Evolutionary conservation across 2,888 invertebrate species (phyloP).

Genomic region (Ferdinandea cuprea): DNA sequence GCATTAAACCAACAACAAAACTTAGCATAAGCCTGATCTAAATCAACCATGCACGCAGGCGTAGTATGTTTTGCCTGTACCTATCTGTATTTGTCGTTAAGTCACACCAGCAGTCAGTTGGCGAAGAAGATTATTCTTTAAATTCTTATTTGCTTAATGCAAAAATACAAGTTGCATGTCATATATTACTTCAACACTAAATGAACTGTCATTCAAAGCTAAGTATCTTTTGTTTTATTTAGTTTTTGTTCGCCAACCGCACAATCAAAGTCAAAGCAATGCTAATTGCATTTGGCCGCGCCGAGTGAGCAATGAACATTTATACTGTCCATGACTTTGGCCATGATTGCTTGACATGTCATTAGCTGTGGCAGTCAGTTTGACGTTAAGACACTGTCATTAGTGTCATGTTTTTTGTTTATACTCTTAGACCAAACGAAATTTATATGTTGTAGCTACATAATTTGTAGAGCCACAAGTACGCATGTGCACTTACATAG

Average conservation of each 20-base stretch:
- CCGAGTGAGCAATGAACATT: no score
- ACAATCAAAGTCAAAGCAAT: slow-evolving; percentile 21
- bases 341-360: slow-evolving; percentile 61
- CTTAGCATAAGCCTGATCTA: slow-evolving; percentile 14
- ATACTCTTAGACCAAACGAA: no score
- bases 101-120: slow-evolving; percentile 12
- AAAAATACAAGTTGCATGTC: no score
- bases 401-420: slow-evolving; percentile 51
- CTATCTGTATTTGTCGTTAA: background rate
- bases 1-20: slow-evolving; percentile 38
- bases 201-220: slow-evolving; percentile 7
- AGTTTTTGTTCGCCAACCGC: background rate
- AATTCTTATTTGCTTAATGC: background rate
- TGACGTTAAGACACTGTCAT: slow-evolving; percentile 49
- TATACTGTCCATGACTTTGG: slow-evolving; percentile 58
- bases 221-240: background rate
- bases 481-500: slow-evolving; percentile 20
- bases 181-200: slow-evolving; percentile 31
- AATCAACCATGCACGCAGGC: slow-evolving; percentile 1
- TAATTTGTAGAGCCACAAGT: slow-evolving; percentile 26
- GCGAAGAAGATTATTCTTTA: slow-evolving; percentile 11
- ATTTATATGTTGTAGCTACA: no score
- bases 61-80: no score
- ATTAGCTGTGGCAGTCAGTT: slow-evolving; percentile 27
- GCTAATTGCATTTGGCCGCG: slow-evolving; percentile 32